These are phyloP conservation scores for Chiroxiphia lanceolata DNA, from an alignment of 2,797 vertebrate species.

Conservation along the genomic window DNA sequence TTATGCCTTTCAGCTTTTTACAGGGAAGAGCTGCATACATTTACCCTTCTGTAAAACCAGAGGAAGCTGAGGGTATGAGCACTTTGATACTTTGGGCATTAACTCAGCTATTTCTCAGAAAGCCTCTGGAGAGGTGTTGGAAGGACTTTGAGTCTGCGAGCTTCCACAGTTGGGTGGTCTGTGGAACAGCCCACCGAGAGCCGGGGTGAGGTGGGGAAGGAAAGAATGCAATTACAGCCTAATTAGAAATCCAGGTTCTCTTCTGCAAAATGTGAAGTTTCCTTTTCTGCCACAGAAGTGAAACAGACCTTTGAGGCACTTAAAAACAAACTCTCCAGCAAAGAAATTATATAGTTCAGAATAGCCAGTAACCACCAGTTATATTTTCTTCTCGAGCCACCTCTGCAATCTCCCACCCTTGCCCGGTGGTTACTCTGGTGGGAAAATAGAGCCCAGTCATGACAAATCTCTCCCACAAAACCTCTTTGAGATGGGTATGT, in stretches of 20 bases:
- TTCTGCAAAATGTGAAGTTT: conserved; percentile 11
- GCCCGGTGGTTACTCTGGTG: not conserved
- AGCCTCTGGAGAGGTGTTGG: not conserved
- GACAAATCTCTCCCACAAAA: not conserved
- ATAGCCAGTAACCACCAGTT: not conserved
- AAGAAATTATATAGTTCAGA: not conserved
- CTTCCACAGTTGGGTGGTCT: conserved; percentile 50
- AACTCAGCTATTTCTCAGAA: not conserved
- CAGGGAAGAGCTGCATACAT: not conserved
- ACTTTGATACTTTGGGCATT: not conserved
- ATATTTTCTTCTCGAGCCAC: not conserved
- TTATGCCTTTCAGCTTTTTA: not conserved
- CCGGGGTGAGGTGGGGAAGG: not conserved
- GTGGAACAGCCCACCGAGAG: not conserved
- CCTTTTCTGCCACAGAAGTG: conserved; percentile 15
- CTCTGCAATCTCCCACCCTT: not conserved
- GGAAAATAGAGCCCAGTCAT: not conserved
- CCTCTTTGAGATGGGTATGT: not conserved
- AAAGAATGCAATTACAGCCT: conserved; percentile 61
- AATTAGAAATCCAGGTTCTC: conserved; percentile 63
- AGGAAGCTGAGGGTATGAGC: not conserved
- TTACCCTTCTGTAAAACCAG: not conserved
- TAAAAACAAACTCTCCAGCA: not conserved
- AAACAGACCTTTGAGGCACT: conserved; percentile 23
- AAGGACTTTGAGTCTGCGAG: not conserved